These are phyloP conservation scores for Porites lutea DNA, from an alignment of 64 coral and sea anemone genomes.

Conservation along the genomic window DNA sequence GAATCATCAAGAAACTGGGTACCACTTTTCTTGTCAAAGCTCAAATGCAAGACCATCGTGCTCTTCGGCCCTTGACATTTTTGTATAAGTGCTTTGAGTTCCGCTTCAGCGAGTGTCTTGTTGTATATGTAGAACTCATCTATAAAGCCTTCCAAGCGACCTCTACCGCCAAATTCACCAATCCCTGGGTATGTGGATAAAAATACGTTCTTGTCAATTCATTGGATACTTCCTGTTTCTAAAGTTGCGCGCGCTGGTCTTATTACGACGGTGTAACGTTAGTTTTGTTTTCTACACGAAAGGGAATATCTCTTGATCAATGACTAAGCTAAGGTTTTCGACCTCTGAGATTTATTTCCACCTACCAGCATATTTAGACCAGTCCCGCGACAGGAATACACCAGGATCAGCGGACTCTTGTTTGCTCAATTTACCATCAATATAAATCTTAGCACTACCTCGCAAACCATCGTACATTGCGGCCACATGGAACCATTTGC, in stretches of 20 bases:
- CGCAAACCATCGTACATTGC: constrained; percentile 80
- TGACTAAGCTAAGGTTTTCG: not conserved
- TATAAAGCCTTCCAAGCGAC: constrained; percentile 79
- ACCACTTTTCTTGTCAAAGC: constrained; percentile 83
- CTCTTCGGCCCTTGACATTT: constrained; percentile 72
- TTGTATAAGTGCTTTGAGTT: constrained; percentile 76
- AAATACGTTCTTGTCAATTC: not conserved
- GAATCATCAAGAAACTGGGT: constrained; percentile 84
- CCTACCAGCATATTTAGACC: constrained; percentile 92
- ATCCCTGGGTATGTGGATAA: constrained; percentile 65
- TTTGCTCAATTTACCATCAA: constrained; percentile 87
- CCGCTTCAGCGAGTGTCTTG: constrained; percentile 78
- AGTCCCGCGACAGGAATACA: constrained; percentile 90
- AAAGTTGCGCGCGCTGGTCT: too few species aligned
- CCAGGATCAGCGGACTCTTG: constrained; percentile 88
- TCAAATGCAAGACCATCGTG: constrained; percentile 85
- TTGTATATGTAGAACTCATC: constrained; percentile 99
- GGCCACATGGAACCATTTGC: constrained; percentile 77
- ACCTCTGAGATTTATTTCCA: not conserved
- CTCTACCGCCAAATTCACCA: constrained; percentile 61
- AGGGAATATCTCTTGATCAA: too few species aligned
- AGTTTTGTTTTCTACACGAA: too few species aligned
- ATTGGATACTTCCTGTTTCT: too few species aligned
- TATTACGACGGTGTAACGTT: too few species aligned
- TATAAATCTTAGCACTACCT: constrained; percentile 74